These are phyloP conservation scores for Dendronephthya gigantea DNA, from an alignment of 64 coral and sea anemone species.

Conservation along the genomic window DNA sequence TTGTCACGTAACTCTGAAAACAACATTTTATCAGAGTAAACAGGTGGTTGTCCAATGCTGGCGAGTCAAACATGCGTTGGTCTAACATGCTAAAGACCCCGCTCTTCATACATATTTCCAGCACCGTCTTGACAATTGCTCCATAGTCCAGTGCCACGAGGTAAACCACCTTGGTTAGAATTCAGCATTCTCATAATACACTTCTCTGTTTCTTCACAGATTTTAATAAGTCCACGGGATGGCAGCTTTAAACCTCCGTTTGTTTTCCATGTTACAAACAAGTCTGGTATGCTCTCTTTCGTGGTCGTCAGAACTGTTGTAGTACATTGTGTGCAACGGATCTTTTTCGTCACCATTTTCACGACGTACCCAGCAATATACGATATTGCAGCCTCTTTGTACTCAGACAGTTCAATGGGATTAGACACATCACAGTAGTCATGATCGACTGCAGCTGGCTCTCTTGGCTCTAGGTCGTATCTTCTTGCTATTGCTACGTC, in stretches of 20 bases:
- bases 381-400: no score
- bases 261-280: neutral
- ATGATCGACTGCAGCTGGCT: neutral
- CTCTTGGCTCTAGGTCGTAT: neutral
- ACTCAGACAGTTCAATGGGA: neutral
- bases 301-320: neutral
- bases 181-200: neutral
- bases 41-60: neutral
- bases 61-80: neutral
- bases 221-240: neutral
- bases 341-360: neutral
- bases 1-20: neutral
- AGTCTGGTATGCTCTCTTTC: neutral
- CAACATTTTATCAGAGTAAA: neutral
- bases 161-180: neutral
- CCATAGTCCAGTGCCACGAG: no score
- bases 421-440: neutral
- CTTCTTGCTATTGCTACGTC: neutral
- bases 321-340: neutral
- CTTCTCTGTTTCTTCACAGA: slow-evolving; percentile 5
- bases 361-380: neutral
- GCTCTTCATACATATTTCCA: neutral
- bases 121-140: neutral
- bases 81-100: neutral
- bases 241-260: neutral